These are phyloP conservation scores for Hydropsyche betteni DNA, from an alignment of 2,888 invertebrate species.

Conservation along the genomic window DNA sequence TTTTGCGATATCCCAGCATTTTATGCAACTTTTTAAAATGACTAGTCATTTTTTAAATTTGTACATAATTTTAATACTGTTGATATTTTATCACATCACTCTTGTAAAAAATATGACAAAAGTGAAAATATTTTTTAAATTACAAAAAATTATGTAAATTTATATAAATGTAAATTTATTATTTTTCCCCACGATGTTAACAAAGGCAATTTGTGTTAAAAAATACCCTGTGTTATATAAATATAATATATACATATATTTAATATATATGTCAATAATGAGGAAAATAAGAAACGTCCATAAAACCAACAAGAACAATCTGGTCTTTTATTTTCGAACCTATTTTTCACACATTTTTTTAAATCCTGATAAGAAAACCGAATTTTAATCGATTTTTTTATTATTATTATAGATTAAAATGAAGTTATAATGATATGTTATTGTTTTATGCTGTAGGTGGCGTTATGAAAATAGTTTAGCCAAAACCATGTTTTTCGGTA, in stretches of 20 bases:
- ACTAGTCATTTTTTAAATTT: conserved; percentile 13
- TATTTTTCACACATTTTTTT: background rate
- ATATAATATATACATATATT: conserved; percentile 26
- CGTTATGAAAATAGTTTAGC: too few species aligned
- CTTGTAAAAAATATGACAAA: conserved; percentile 10
- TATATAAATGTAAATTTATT: conserved; percentile 24
- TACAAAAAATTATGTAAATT: conserved; percentile 23
- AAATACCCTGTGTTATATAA: conserved; percentile 29
- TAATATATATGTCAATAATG: conserved; percentile 27
- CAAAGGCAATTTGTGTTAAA: conserved; percentile 36
- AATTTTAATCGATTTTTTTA: too few species aligned
- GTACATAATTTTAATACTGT: conserved; percentile 18
- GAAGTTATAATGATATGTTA: too few species aligned
- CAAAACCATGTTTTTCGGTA: too few species aligned
- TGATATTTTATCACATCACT: conserved; percentile 21
- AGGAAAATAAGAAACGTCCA: conserved; percentile 47
- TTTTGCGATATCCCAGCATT: conserved; percentile 30
- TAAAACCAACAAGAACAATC: conserved; percentile 43
- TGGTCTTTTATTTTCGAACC: conserved; percentile 7
- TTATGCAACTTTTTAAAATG: conserved; percentile 6
- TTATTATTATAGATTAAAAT: too few species aligned
- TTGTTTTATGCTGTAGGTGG: too few species aligned
- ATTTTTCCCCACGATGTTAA: conserved; percentile 31
- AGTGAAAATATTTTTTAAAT: conserved; percentile 27
- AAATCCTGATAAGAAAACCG: too few species aligned